Percentiles rank a stretch among this genome's conserved stretches.
Conservation (phyloP, 2,888 invertebrate genomes). For the Dicranocentrus wangi region DNA sequence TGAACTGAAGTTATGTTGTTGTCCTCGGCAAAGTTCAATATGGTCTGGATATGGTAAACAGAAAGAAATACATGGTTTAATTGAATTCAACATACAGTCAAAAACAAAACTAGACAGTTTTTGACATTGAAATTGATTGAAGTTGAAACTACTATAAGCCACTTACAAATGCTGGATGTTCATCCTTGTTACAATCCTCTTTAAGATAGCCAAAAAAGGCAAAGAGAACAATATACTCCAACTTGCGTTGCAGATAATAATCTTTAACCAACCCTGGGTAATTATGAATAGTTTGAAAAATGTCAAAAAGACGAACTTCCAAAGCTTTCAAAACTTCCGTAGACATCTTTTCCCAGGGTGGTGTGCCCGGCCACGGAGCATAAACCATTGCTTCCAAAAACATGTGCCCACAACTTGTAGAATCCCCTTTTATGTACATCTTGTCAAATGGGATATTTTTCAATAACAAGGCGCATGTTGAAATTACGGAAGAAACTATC, state of each 20-base stretch:
- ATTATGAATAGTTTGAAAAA: slow-evolving; percentile 47
- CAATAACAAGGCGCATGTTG: slow-evolving; percentile 1
- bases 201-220: slow-evolving; percentile 42
- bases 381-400: slow-evolving; percentile 31
- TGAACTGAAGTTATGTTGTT: slow-evolving; percentile 16
- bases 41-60: slow-evolving; percentile 50
- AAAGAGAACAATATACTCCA: slow-evolving; percentile 43
- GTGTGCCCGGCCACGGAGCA: background rate
- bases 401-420: slow-evolving; percentile 22
- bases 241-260: slow-evolving; percentile 49
- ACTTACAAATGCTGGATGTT: slow-evolving; percentile 57
- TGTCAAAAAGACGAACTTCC: slow-evolving; percentile 28
- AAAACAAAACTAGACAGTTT: no score
- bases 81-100: slow-evolving; percentile 3
- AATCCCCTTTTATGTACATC: slow-evolving; percentile 42
- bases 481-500: slow-evolving; percentile 31
- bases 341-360: slow-evolving; percentile 52
- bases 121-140: no score
- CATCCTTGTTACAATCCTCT: slow-evolving; percentile 20
- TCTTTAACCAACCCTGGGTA: slow-evolving; percentile 43
- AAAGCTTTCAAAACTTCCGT: slow-evolving; percentile 9
- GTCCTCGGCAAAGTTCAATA: slow-evolving; percentile 44
- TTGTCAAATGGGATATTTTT: slow-evolving; percentile 33
- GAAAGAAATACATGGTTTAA: slow-evolving; percentile 20
- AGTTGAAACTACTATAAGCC: no score